Percentiles rank a stretch among this genome's conserved stretches.
phyloP scores from a whole-genome alignment of 2,797 vertebrate species.

The Hyperoplus lanceolatus region DNA sequence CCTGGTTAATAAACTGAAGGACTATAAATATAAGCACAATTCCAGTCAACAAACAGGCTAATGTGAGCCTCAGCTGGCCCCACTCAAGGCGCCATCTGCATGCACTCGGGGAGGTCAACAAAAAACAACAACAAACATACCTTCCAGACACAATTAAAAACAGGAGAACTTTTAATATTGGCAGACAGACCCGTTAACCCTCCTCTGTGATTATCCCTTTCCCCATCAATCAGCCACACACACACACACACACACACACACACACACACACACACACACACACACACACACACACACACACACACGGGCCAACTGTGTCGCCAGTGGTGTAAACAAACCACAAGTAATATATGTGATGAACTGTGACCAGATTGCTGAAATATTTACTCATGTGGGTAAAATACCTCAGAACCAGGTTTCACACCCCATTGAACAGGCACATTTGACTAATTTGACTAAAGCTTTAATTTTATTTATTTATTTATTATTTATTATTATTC shows the following conservation, averaged over 20 bases:
- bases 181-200: constrained; percentile 39
- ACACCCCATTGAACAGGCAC: background rate
- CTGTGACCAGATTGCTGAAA: constrained; percentile 33
- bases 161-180: constrained; percentile 57
- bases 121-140: constrained; percentile 55
- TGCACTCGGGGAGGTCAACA: constrained; percentile 57
- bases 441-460: constrained; percentile 1
- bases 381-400: constrained; percentile 21
- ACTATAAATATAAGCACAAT: constrained; percentile 7
- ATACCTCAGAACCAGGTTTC: background rate
- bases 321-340: constrained; percentile 60
- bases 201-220: constrained; percentile 20
- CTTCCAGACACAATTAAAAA: constrained; percentile 74
- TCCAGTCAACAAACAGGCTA: constrained; percentile 5
- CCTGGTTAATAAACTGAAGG: constrained; percentile 19
- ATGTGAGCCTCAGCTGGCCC: constrained; percentile 24
- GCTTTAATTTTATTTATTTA: too few relatives aligned
- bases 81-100: constrained; percentile 58
- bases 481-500: too few relatives aligned
- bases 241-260: background rate
- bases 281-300: background rate
- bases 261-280: background rate
- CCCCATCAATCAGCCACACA: constrained; percentile 23
- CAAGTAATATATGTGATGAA: constrained; percentile 43
- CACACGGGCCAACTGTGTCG: constrained; percentile 7